Evolutionary conservation across 2,888 invertebrate genomes (phyloP).

Genomic region (Melanotus villosus): DNA sequence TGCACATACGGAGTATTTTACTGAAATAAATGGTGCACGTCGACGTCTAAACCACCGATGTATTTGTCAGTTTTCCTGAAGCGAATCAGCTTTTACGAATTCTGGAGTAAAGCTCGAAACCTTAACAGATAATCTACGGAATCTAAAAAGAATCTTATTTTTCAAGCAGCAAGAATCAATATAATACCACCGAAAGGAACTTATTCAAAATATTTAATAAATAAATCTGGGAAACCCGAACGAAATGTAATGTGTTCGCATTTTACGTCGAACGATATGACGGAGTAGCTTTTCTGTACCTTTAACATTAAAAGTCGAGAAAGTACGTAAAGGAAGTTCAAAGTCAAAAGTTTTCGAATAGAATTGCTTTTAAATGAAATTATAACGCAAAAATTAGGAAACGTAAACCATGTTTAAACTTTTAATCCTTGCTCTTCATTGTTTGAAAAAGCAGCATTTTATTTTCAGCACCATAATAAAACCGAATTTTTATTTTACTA

Average conservation of each 20-base stretch:
- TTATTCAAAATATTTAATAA: no score
- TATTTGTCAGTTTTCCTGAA: no score
- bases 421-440: constrained; percentile 14
- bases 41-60: no score
- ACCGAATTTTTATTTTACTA: constrained; percentile 17
- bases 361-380: constrained; percentile 17
- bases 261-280: constrained; percentile 2
- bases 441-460: constrained; percentile 15
- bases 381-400: constrained; percentile 15
- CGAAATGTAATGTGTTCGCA: background rate
- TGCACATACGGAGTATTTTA: no score
- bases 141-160: no score
- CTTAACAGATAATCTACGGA: no score
- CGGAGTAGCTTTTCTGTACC: background rate
- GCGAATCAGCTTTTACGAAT: no score
- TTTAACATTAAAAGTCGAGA: background rate
- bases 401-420: constrained; percentile 13
- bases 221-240: constrained; percentile 4
- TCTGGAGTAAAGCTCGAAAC: no score
- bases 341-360: constrained; percentile 5
- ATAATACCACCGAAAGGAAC: no score
- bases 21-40: no score
- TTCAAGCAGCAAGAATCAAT: no score
- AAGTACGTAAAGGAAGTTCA: background rate
- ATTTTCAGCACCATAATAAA: constrained; percentile 3